Evolutionary conservation across 2,888 invertebrate genomes (phyloP).

Genomic region (Archips xylosteana): DNA sequence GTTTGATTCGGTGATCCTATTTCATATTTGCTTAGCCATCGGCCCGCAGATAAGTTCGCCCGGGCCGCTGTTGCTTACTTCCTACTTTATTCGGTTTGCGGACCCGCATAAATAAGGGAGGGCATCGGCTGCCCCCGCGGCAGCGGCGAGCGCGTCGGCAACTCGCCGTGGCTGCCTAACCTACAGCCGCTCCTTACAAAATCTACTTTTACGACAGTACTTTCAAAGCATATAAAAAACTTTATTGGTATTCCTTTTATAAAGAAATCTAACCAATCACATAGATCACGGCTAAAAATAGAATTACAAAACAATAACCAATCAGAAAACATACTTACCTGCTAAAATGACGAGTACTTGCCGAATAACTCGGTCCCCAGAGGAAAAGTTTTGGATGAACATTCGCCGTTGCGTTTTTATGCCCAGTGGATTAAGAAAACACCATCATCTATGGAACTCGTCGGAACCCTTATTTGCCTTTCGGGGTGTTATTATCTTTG

Average conservation of each 20-base stretch:
- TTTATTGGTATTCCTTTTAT: neutral
- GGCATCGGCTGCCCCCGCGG: constrained; percentile 56
- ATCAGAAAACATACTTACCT: neutral
- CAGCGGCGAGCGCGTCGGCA: constrained; percentile 1
- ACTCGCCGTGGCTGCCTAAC: neutral
- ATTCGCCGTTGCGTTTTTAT: constrained; percentile 21
- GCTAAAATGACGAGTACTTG: neutral
- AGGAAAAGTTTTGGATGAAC: neutral
- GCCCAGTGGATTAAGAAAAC: constrained; percentile 73
- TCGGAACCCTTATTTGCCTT: constrained; percentile 81
- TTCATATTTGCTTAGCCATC: constrained; percentile 73
- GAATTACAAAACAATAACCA: neutral
- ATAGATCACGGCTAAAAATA: neutral
- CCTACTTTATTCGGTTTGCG: constrained; percentile 76
- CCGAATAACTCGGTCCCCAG: neutral
- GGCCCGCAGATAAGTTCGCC: constrained; percentile 78
- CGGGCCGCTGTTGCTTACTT: constrained; percentile 66
- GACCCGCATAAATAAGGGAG: constrained; percentile 78
- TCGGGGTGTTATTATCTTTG: constrained; percentile 79
- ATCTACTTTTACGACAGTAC: neutral
- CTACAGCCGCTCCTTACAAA: constrained; percentile 7
- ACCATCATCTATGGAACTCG: constrained; percentile 75
- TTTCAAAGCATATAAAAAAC: neutral
- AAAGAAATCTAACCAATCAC: neutral
- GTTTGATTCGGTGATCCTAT: constrained; percentile 63